phyloP scores from a whole-genome alignment of 2,797 vertebrate species.

The Enteromius viviparus region DNA sequence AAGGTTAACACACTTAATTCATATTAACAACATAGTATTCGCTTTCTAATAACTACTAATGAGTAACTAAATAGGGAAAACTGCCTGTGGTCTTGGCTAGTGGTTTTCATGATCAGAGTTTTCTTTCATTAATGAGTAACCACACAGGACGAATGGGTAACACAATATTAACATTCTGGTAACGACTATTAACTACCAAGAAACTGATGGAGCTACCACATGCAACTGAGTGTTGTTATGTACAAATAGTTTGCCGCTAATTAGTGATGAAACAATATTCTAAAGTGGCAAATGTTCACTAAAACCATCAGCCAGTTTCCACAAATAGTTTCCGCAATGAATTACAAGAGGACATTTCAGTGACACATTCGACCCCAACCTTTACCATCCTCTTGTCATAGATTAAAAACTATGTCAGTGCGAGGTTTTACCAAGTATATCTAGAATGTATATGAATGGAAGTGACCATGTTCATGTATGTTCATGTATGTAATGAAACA shows the following conservation, averaged over 20 bases:
- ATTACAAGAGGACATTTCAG: constrained; percentile 7
- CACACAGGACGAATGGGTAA: background rate
- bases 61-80: background rate
- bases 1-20: background rate
- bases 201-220: background rate
- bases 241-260: background rate
- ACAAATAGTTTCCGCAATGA: background rate
- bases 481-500: background rate
- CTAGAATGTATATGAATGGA: background rate
- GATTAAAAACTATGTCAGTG: constrained; percentile 2
- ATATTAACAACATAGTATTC: background rate
- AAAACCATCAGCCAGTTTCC: background rate
- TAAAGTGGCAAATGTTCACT: background rate
- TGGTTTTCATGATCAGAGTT: background rate
- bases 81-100: background rate
- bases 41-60: background rate
- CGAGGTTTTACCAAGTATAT: background rate
- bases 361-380: background rate
- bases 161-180: background rate
- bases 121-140: background rate
- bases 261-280: background rate
- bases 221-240: background rate
- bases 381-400: background rate
- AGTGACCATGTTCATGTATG: background rate
- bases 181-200: background rate